phyloP scores from a whole-genome alignment of 2,113 vertebrate genomes.

The Crotalus tigris region DNA sequence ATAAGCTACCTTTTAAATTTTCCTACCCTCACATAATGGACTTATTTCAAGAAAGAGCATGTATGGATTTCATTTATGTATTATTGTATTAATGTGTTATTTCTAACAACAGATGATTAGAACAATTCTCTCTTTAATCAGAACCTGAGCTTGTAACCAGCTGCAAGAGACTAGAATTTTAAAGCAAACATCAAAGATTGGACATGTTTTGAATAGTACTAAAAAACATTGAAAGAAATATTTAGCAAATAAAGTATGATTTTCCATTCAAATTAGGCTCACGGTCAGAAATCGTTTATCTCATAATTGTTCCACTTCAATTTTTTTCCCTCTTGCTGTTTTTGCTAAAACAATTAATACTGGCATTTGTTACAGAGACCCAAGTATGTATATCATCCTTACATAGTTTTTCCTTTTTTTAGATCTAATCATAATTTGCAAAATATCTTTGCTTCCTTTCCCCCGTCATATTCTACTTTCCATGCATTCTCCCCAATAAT shows the following conservation, averaged over 20 bases:
- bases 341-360: conserved; percentile 10
- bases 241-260: conserved; percentile 63
- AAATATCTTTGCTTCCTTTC: not conserved
- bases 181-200: conserved; percentile 37
- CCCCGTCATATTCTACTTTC: not conserved
- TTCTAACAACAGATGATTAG: conserved; percentile 68
- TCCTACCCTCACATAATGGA: conserved; percentile 12
- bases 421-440: not conserved
- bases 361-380: not conserved
- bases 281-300: conserved; percentile 31
- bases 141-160: conserved; percentile 57
- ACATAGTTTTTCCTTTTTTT: not conserved
- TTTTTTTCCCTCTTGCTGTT: not conserved
- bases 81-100: conserved; percentile 57
- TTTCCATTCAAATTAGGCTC: conserved; percentile 33
- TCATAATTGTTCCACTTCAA: conserved; percentile 26
- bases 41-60: conserved; percentile 36
- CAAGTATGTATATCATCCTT: not conserved
- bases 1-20: conserved; percentile 12
- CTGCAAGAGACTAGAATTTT: conserved; percentile 63
- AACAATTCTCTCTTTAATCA: conserved; percentile 72
- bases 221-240: conserved; percentile 65
- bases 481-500: no score
- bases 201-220: conserved; percentile 40
- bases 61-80: conserved; percentile 38